Base-by-base conservation (phyloP, 2,888 invertebrate species). In the Archips crataeganus region DNA sequence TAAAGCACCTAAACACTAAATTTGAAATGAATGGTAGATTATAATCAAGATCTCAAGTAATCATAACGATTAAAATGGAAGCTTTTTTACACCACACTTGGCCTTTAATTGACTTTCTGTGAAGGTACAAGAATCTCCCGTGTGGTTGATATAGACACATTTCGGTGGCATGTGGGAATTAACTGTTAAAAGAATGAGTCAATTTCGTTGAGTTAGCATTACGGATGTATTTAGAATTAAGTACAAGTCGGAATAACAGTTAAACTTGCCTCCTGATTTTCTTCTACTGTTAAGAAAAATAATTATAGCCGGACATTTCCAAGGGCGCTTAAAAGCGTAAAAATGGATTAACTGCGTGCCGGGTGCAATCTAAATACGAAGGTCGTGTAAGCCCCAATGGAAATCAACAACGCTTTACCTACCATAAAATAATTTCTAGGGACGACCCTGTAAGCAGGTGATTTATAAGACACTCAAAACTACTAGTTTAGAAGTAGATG, bases 401-500 rank as follows among this genome's bases (percentile, higher is more conserved):
- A 57, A 23, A 32, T 6, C 32, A 57, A 3, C 10, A 32, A 32
- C 32, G 54, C 23, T 54, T 54, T 23, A 54, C 15, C 32, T 32
- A 32, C 10, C n/a, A 32, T 57, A 32, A 32, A 10, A 3, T 10
- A 15, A 57, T 10, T 57, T 10, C 32, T 57, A 57, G 10, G 3
- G 32, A 32, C 8, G 10, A 57, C 32, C 11, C 10, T 15, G 34
- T 49, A 47, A 49, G 49, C 47, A 36, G 23, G 23, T 47, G 15
- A 23, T 47, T 63, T 32, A 47, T 39, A 23, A 11, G 62, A 36
- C 36, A 36, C 39, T 45, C 45, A 11, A 45, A 45, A 62, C 45
- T 62, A 62, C 1, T 63, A 62, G 42, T 8, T 8, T 63, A 63
- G 32, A 47, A 51, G 3, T 65, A 65, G 49, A 65, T 51, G 64